Conservation (phyloP, 2,888 invertebrate genomes). For the Apamea epomidion region DNA sequence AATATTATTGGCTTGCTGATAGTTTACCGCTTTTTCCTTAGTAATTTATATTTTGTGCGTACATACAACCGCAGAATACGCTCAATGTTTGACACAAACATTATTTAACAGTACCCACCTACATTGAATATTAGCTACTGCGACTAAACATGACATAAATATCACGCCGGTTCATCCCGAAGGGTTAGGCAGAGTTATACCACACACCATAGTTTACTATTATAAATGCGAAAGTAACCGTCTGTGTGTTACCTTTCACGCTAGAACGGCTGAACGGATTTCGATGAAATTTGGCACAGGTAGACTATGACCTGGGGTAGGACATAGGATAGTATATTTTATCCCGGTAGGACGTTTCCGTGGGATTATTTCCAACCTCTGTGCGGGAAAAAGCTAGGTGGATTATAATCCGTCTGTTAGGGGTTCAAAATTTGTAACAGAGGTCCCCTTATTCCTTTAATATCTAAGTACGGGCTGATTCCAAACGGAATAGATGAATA, state of each 20-base stretch:
- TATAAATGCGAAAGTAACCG: not conserved
- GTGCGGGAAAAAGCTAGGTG: not conserved
- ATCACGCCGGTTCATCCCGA: not conserved
- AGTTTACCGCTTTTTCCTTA: slow-evolving; percentile 33
- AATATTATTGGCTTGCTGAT: slow-evolving; percentile 32
- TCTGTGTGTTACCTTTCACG: not conserved
- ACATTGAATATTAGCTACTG: not conserved
- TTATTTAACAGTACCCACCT: not conserved
- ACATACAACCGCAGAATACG: not conserved
- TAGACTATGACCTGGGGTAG: not conserved
- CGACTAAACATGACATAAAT: not conserved
- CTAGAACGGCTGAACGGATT: not conserved
- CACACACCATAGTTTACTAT: not conserved
- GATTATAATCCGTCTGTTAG: not conserved
- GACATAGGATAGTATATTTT: not conserved
- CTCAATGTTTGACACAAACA: not conserved
- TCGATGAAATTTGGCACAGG: not conserved
- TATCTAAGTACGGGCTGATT: not conserved
- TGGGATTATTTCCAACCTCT: not conserved
- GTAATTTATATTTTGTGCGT: slow-evolving; percentile 14
- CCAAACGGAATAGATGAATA: slow-evolving; percentile 4
- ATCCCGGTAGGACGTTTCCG: not conserved
- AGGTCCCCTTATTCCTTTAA: not conserved
- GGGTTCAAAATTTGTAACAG: not conserved
- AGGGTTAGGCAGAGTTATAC: not conserved